Base-by-base conservation (phyloP, 2,113 vertebrate genomes). In the Scophthalmus maximus region DNA sequence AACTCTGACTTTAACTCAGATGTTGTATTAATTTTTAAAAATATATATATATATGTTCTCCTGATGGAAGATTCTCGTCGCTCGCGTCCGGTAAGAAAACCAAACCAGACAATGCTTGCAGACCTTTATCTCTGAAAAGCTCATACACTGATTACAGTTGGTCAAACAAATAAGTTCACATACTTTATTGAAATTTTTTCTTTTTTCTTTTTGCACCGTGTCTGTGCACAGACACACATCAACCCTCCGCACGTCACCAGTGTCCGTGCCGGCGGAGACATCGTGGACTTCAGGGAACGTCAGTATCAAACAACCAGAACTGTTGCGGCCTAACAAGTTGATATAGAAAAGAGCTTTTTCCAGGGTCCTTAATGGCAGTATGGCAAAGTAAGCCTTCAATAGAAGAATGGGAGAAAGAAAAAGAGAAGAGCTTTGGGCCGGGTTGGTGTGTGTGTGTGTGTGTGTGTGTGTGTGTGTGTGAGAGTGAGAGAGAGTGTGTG, bases 91-190 rank as follows among this genome's bases (percentile, higher is more conserved):
- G 55, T 30, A 56, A 79, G 26, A 50, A 65, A 30, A 70, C 26
- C 62, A 67, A 68, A 42, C 36, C 62, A 78, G 6, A 20, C 51
- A 38, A 53, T 17, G 49, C 65, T 83, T 64, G 60, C 27, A 82
- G 40, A 68, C 40, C 62, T 66, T 47, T 76, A 84, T 79, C 76
- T 25, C 56, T 60, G 59, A 49, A 55, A 75, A 75, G 65, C 73
- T 78, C 74, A 66, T 62, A 75, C 65, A 67, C 70, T 61, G 64
- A 69, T 73, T 60, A 73, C 74, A 82, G 49, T 38, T 64, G 52
- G 50, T 83, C 81, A 70, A 61, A 79, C 61, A 75, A 52, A 75
- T 12, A 66, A 40, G 49, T 46, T 64, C 46, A 57, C 59, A 36
- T 58, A 18, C n/a, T n/a, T n/a, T n/a, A n/a, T n/a, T n/a, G n/a